Evolutionary conservation across 2,113 vertebrate species (phyloP), one percentile per base, ranked within the genome.

Genomic region (Ancistrus triradiatus): DNA sequence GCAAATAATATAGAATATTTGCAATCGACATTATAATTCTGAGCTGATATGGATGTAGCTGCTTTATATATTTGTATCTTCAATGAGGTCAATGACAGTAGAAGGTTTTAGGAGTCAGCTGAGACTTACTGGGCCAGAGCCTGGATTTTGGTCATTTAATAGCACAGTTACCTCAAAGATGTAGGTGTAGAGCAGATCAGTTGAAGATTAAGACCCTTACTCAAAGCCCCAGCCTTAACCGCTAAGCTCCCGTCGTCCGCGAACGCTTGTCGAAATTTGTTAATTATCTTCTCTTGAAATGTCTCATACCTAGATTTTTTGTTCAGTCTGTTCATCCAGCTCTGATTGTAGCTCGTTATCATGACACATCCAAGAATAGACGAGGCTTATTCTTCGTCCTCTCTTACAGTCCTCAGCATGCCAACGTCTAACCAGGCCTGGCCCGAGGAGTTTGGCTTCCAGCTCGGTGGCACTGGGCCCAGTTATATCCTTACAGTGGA

Each of bases 381-480:
- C 42, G n/a, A 44, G 21, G 9, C 43, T 27, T n/a, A 52, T 44
- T 4, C 4, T n/a, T 22, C n/a, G 3, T 31, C 7, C 46, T 65
- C 57, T 65, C 15, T 63, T 27, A 28, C 78, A 95, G 92, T 86
- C 37, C 38, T 90, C 65, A 86, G 81, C 70, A 98, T 97, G 96
- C 91, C 89, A 1, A 64, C 86, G 1, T 92, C 88, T 81, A 98
- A 98, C 81, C 86, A 93, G 68, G 87, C 88, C 67, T 98, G 96
- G 96, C 96, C 96, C 0, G 95, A 98, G 60, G 90, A 92, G 48
- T 98, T 98, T 11, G 96, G 96, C 53, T 98, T 98, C 85, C 83
- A 85, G 64, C 83, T 98, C 22, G 85, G 89, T 0, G 95, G 96
- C 37, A 86, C 46, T 0, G 93, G 95, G 2, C 96, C 96, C 0